Base-by-base conservation (phyloP, 2,113 vertebrate genomes). In the Mastomys coucha region DNA sequence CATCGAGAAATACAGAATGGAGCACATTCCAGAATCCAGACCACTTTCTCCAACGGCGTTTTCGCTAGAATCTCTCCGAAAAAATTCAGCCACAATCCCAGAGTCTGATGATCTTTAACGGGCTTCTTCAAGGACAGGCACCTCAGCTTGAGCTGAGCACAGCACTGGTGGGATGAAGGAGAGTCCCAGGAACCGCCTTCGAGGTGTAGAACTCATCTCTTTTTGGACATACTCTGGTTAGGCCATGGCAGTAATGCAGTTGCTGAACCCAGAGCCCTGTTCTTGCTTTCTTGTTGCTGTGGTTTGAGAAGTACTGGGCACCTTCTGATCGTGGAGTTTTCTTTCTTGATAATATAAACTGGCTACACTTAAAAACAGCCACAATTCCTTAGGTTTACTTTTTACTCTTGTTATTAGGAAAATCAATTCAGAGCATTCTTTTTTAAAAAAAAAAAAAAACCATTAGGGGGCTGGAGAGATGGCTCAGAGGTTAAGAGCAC, bases 11-110 rank as follows among this genome's bases (percentile, higher is more conserved):
- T 99, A 99, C 96, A 98, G 98, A 97, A 98, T 98, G 39, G 99
- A 99, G 95, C 99, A 99, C 85, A 98, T 99, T 97, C 99, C 99
- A 0, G 99, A 99, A 97, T 99, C 99, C 0, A 99, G 99, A 88
- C 99, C 99, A 2, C 56, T 97, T 97, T 99, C 99, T 90, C 99
- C 99, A 9, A 99, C 99, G 0, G 99, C 99, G 94, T 99, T 99
- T 96, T 99, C 99, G 67, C 98, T 99, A 97, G 99, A 99, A 26
- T 96, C 96, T 0, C 98, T 99, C 42, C 96, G 97, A 97, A 22
- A 96, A 97, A 98, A 98, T 98, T 91, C 4, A 70, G 53, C n/a
- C 22, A 82, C 58, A 39, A 96, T 98, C 36, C 19, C 89, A 1
- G 97, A 97, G 70, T 95, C 93, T 2, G 96, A 97, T 24, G 98